Percentiles rank a stretch among this genome's conserved stretches.
Evolutionary conservation across 2,888 invertebrate genomes (phyloP).

Genomic region (Brachyopa scutellaris): DNA sequence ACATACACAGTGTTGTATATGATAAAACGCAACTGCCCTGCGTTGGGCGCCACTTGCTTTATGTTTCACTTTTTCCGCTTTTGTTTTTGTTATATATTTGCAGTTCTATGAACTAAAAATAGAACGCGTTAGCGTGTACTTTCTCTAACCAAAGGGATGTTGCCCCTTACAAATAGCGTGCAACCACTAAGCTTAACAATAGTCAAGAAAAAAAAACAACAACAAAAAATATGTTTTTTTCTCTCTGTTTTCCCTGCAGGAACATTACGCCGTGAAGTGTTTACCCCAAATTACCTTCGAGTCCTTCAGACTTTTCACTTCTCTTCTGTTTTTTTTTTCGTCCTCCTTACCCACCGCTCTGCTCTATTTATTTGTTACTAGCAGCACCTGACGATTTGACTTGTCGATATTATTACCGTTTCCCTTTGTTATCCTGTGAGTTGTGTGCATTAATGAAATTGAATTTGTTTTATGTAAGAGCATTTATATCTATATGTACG

Average conservation of each 20-base stretch:
- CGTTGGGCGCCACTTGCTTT: conserved; percentile 47
- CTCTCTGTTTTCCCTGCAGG: conserved; percentile 56
- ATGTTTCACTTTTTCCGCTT: background rate
- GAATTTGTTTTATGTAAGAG: conserved; percentile 60
- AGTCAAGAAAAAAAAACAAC: conserved; percentile 38
- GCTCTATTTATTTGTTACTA: conserved; percentile 8
- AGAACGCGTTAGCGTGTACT: conserved; percentile 65
- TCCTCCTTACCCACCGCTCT: background rate
- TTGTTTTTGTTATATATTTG: background rate
- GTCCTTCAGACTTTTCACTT: conserved; percentile 61
- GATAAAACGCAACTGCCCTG: conserved; percentile 42
- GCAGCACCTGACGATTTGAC: conserved; percentile 66
- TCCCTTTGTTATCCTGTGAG: conserved; percentile 51
- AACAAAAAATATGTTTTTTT: conserved; percentile 6
- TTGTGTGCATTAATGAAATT: conserved; percentile 70
- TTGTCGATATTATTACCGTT: conserved; percentile 69
- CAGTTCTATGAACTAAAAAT: conserved; percentile 59
- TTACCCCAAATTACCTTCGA: conserved; percentile 72
- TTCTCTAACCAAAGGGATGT: conserved; percentile 45
- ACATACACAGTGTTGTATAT: no score
- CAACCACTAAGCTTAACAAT: conserved; percentile 69
- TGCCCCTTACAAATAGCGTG: conserved; percentile 56
- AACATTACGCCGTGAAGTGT: conserved; percentile 69
- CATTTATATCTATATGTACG: conserved; percentile 27
- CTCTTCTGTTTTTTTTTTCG: background rate